Evolutionary conservation across 2,797 vertebrate genomes (phyloP).

Genomic region (Phrynocephalus vlangalii): DNA sequence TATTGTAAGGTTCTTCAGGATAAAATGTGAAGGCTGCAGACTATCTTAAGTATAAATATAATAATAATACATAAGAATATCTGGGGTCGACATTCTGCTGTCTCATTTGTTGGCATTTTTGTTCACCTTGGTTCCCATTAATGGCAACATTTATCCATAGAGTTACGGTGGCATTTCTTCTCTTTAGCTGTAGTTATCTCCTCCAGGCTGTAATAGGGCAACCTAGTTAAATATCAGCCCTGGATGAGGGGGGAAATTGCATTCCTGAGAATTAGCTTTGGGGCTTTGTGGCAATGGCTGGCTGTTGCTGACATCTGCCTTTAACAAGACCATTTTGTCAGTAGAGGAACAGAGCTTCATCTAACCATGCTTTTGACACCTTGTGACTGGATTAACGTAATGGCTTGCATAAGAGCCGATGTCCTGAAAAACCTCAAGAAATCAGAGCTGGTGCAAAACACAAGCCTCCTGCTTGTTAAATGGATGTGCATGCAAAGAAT

Average conservation of each 20-base stretch:
- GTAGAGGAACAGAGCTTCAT: slow-evolving; percentile 1
- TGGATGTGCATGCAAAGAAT: slow-evolving; percentile 55
- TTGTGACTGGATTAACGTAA: rapidly evolving
- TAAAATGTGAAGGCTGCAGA: too few relatives aligned
- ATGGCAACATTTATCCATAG: not conserved
- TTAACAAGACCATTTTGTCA: slow-evolving; percentile 38
- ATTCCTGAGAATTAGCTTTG: not conserved
- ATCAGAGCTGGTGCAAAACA: slow-evolving; percentile 54
- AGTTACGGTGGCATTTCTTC: not conserved
- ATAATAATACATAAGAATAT: not conserved
- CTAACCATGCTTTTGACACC: slow-evolving; percentile 54
- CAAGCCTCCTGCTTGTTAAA: not conserved
- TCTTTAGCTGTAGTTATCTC: not conserved
- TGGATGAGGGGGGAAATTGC: not conserved
- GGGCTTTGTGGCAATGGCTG: not conserved
- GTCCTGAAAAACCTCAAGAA: slow-evolving; percentile 40
- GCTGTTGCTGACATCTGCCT: not conserved
- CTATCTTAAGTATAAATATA: not conserved
- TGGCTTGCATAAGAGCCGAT: not conserved
- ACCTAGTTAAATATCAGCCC: not conserved
- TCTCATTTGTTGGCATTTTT: not conserved
- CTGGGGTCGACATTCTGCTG: not conserved
- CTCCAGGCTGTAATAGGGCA: not conserved
- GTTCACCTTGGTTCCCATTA: not conserved
- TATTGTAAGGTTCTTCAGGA: too few relatives aligned